phyloP scores from a whole-genome alignment of 2,113 vertebrate genomes.

The Elephantulus edwardii region DNA sequence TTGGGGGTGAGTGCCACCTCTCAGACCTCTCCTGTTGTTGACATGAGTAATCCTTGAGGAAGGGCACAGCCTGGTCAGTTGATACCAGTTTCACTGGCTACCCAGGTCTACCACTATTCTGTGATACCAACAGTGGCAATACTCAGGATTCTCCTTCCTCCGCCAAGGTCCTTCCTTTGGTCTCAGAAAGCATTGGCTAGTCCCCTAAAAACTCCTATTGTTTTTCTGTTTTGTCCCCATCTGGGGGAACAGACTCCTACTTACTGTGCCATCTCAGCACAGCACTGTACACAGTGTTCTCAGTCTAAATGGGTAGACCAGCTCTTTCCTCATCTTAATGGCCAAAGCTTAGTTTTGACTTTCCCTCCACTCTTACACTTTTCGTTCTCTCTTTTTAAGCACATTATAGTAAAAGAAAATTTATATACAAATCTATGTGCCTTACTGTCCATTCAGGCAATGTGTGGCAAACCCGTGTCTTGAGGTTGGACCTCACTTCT shows the following conservation, averaged over 20 bases:
- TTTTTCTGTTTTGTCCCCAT: background rate
- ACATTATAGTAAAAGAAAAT: background rate
- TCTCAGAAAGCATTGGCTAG: background rate
- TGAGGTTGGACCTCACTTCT: too few species aligned
- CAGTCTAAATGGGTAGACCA: background rate
- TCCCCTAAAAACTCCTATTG: too few species aligned
- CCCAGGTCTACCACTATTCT: background rate
- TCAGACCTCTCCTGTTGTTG: background rate
- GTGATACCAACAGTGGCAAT: background rate
- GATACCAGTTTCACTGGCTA: background rate
- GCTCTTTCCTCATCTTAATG: background rate
- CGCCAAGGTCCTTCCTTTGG: background rate
- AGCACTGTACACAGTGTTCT: background rate
- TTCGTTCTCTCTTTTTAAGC: background rate
- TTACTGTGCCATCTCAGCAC: background rate
- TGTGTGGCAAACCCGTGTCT: too few species aligned
- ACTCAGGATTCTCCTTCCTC: background rate
- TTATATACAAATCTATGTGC: too few species aligned
- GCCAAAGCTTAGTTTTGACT: background rate
- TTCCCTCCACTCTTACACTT: background rate
- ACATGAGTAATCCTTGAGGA: background rate
- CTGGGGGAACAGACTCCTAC: background rate
- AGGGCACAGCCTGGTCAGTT: background rate
- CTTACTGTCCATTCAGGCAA: too few species aligned
- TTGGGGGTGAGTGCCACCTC: background rate